Percentiles rank a stretch among this genome's conserved stretches.
phyloP scores from a whole-genome alignment of 2,888 invertebrate species.

The Empis stercorea region DNA sequence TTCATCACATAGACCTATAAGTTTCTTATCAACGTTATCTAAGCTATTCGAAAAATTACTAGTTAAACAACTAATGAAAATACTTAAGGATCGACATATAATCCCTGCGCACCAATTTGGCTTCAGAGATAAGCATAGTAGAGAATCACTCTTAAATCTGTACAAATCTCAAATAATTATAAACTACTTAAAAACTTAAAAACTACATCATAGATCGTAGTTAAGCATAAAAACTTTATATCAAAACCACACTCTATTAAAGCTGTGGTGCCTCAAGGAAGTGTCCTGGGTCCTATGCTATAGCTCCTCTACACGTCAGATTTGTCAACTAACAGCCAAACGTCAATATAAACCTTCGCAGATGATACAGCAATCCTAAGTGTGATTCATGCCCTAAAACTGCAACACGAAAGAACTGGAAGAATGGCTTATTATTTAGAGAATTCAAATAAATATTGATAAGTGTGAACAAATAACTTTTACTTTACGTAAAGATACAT shows the following conservation, averaged over 20 bases:
- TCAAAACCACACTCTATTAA: background rate
- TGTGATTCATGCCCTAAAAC: background rate
- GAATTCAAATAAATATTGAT: background rate
- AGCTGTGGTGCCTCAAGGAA: too few species aligned
- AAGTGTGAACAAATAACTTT: background rate
- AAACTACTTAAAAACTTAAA: too few species aligned
- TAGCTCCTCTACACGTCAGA: background rate
- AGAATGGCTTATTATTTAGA: background rate
- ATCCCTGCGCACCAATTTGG: too few species aligned
- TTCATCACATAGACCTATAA: constrained; percentile 1
- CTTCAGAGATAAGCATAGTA: background rate
- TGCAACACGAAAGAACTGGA: background rate
- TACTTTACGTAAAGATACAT: too few species aligned
- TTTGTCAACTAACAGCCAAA: background rate
- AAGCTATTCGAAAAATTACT: too few species aligned
- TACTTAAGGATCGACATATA: too few species aligned
- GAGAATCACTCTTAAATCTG: background rate
- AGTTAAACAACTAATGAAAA: too few species aligned
- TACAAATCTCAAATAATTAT: too few species aligned
- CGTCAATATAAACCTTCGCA: background rate
- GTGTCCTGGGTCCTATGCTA: too few species aligned
- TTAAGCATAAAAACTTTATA: background rate
- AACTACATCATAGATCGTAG: background rate
- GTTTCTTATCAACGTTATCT: background rate
- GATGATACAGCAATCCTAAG: background rate